A percentile compares a stretch with the other conserved stretches of the same genome.
phyloP scores from a whole-genome alignment of 2,797 vertebrate genomes.

The Anguilla marmorata region DNA sequence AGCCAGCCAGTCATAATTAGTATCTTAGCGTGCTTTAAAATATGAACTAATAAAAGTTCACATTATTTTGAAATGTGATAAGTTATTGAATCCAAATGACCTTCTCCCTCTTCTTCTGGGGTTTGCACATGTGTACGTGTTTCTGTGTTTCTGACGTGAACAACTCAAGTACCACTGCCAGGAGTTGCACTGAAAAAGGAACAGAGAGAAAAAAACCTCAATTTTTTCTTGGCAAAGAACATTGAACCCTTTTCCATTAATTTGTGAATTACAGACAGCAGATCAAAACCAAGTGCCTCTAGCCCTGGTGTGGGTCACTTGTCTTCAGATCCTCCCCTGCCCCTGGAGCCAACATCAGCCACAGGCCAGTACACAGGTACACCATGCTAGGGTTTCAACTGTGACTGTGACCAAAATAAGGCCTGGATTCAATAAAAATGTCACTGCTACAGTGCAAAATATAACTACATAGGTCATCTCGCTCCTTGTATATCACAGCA shows the following conservation, averaged over 20 bases:
- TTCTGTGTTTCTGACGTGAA: background rate
- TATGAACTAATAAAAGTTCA: background rate
- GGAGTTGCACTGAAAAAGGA: background rate
- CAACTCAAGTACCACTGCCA: background rate
- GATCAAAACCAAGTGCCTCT: conserved; percentile 68
- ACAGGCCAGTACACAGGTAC: conserved; percentile 39
- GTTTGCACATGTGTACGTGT: background rate
- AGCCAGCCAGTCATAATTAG: background rate
- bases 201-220: background rate
- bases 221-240: background rate
- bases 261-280: conserved; percentile 68
- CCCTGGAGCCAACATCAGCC: conserved; percentile 46
- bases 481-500: background rate
- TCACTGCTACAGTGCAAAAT: background rate
- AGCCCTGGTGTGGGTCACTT: conserved; percentile 65
- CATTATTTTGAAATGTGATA: too few species aligned
- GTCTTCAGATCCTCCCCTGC: conserved; percentile 68
- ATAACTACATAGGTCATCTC: background rate
- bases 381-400: background rate
- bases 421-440: background rate
- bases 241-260: background rate
- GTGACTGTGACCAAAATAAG: background rate
- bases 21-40: background rate
- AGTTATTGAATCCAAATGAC: background rate
- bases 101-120: background rate